phyloP scores from a whole-genome alignment of 92 coral and sea anemone species.

The Chrysogorgia sp. region DNA sequence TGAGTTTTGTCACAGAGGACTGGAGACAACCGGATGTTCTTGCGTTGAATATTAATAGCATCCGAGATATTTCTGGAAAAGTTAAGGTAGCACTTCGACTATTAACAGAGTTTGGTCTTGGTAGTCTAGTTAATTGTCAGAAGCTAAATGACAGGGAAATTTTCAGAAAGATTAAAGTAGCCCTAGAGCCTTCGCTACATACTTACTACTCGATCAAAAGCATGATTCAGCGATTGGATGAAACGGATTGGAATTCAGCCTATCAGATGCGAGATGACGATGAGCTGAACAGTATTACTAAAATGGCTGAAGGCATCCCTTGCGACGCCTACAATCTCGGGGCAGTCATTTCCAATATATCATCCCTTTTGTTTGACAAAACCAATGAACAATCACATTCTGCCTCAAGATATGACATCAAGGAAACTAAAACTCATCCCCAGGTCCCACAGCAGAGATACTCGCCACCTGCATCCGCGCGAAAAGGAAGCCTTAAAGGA shows the following conservation, averaged over 20 bases:
- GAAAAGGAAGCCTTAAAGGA: constrained; percentile 39
- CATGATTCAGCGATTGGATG: constrained; percentile 87
- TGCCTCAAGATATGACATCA: not conserved
- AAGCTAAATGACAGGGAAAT: constrained; percentile 66
- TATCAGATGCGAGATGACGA: constrained; percentile 58
- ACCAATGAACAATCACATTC: constrained; percentile 9
- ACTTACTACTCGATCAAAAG: constrained; percentile 87
- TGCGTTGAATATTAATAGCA: constrained; percentile 74
- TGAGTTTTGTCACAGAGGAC: constrained; percentile 83
- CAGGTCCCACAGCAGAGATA: not conserved
- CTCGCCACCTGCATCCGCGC: constrained; percentile 25
- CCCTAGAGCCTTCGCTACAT: constrained; percentile 85
- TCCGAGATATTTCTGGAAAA: constrained; percentile 89
- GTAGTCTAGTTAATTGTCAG: constrained; percentile 79
- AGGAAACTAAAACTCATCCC: not conserved
- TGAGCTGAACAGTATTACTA: constrained; percentile 85
- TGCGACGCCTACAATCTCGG: constrained; percentile 79
- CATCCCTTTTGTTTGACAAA: constrained; percentile 62
- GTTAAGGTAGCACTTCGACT: constrained; percentile 90
- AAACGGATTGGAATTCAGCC: constrained; percentile 80
- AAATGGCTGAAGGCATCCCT: constrained; percentile 80
- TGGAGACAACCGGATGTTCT: constrained; percentile 85
- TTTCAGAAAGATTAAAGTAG: constrained; percentile 75
- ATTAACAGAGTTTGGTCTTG: constrained; percentile 89
- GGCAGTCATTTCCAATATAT: constrained; percentile 70